Base-by-base conservation (phyloP, 2,888 invertebrate genomes). In the Latrodectus hesperus region DNA sequence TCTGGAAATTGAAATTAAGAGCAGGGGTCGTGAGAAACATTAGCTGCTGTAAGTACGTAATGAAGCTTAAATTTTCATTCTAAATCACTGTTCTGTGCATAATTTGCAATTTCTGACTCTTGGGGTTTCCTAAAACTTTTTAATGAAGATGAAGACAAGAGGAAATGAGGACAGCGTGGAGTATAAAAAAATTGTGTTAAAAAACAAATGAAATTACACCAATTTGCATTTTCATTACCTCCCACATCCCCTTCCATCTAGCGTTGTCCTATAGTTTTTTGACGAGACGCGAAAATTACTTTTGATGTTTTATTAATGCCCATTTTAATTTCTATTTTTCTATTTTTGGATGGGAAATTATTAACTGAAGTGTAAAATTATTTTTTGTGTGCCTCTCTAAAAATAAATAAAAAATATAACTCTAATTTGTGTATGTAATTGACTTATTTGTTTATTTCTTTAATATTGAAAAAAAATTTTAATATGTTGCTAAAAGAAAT, bases 221-320 rank as follows among this genome's bases (percentile, higher is more conserved):
- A 83, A 83, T 83, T 83, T 83, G 83, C 83, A 84, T 84, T 77
- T 84, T 78, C 78, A 84, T 84, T 84, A 73, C 67, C 16, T 12
- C 51, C 64, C 22, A 52, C 38, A 73, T 51, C 52, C 80, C n/a
- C 60, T 60, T 60, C 38, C 38, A 38, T 38, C 38, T 6, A 38
- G 38, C 38, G 38, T 38, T 38, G 38, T 38, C 38, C 12, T 16
- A 60, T 60, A 60, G 4, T 60, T 60, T 60, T 60, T 60, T 60
- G 60, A 60, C 12, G 60, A 60, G n/a, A 12, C n/a, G 60, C 52
- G n/a, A 55, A 77, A 86, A 85, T 79, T 79, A 68, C 70, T 71
- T 60, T 86, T 76, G 80, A 86, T 80, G 80, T 75, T 86, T 86
- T 86, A 86, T 86, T 86, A 80, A 86, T 86, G 85, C 75, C 38